A percentile compares a stretch with the other conserved stretches of the same genome.
These are phyloP conservation scores for Agriopis aurantiaria DNA, from an alignment of 2,888 invertebrate genomes.

Conservation along the genomic window DNA sequence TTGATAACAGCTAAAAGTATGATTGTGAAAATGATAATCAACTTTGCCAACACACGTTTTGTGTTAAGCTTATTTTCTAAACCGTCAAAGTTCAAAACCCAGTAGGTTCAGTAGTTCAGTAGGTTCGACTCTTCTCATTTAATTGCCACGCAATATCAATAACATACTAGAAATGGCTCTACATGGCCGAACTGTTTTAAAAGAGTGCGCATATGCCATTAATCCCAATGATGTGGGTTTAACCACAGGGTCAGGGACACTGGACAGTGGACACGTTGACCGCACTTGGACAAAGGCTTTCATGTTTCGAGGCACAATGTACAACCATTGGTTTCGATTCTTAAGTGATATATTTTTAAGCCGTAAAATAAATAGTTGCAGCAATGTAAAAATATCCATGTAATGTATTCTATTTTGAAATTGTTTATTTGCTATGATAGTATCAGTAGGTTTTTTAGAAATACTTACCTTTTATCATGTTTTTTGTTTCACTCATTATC, in stretches of 20 bases:
- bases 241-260: constrained; percentile 27
- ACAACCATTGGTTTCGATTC: constrained; percentile 2
- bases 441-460: too few species aligned
- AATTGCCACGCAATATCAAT: constrained; percentile 1
- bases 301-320: constrained; percentile 16
- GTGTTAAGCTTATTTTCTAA: too few species aligned
- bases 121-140: constrained; percentile 1
- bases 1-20: too few species aligned
- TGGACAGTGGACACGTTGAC: constrained; percentile 17
- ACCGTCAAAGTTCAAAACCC: background rate
- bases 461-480: background rate
- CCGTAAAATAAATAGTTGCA: background rate
- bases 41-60: too few species aligned
- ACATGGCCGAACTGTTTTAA: constrained; percentile 10
- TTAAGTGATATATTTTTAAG: background rate
- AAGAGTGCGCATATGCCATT: constrained; percentile 16
- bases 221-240: constrained; percentile 25
- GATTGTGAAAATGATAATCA: too few species aligned
- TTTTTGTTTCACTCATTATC: too few species aligned
- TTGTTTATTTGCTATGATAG: too few species aligned
- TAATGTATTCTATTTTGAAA: too few species aligned
- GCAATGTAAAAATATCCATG: too few species aligned
- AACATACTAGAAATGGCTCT: background rate
- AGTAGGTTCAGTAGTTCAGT: too few species aligned
- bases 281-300: constrained; percentile 28